These are phyloP conservation scores for Drosophila malerkotliana DNA, from an alignment of 1,140 invertebrate genomes.

Conservation along the genomic window DNA sequence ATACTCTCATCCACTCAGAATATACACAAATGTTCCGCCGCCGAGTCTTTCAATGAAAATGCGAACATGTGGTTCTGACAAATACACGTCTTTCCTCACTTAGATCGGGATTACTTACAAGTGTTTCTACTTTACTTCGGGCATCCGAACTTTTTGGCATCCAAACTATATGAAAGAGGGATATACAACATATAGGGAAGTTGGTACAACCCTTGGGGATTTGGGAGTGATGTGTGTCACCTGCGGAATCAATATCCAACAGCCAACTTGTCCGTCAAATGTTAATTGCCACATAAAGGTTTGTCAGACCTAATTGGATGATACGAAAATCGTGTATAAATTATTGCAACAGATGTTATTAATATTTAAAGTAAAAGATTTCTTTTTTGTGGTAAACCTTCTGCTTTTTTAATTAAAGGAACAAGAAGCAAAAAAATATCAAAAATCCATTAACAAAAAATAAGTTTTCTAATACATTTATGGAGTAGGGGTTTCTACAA, in stretches of 20 bases:
- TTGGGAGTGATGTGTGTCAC: slow-evolving; percentile 39
- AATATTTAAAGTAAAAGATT: slow-evolving; percentile 2
- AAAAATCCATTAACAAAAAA: slow-evolving; percentile 21
- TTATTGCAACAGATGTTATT: slow-evolving; percentile 6
- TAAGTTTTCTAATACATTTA: slow-evolving; percentile 9
- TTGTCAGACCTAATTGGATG: slow-evolving; percentile 27
- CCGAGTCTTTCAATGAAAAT: slow-evolving; percentile 37
- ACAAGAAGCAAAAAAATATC: not conserved
- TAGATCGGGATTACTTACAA: slow-evolving; percentile 41
- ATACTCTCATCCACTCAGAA: slow-evolving; percentile 2
- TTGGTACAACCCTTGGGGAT: slow-evolving; percentile 15
- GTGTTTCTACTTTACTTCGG: slow-evolving; percentile 40
- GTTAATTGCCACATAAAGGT: slow-evolving; percentile 40
- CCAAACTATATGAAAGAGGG: slow-evolving; percentile 15
- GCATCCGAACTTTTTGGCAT: slow-evolving; percentile 4
- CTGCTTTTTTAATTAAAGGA: not conserved
- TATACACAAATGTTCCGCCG: slow-evolving; percentile 47
- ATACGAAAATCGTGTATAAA: slow-evolving; percentile 4
- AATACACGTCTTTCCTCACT: slow-evolving; percentile 41
- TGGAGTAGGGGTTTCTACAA: slow-evolving; percentile 17
- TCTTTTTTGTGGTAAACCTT: not conserved
- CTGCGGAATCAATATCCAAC: slow-evolving; percentile 27
- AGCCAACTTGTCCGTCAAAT: slow-evolving; percentile 25
- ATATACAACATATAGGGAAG: slow-evolving; percentile 15
- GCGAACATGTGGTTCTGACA: slow-evolving; percentile 55